Conservation (phyloP, 1,140 invertebrate genomes). For the Drosophila persimilis region DNA sequence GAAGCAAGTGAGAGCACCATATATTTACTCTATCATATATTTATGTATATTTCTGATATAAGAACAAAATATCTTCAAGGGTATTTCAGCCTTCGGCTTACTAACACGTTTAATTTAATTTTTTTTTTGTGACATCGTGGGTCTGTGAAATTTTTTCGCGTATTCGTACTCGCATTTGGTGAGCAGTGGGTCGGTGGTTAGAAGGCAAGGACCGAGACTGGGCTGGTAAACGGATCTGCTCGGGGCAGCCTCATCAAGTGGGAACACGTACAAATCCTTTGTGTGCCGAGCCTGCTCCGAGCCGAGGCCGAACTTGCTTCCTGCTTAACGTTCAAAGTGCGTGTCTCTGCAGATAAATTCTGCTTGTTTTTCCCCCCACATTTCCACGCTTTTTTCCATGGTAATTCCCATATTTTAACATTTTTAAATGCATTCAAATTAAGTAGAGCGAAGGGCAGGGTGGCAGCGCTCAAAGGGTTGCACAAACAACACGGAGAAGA, state of each 20-base stretch:
- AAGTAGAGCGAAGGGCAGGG: constrained; percentile 40
- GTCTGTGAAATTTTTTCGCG: constrained; percentile 43
- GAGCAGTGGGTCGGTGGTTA: constrained; percentile 1
- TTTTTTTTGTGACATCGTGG: constrained; percentile 19
- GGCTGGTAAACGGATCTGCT: constrained; percentile 9
- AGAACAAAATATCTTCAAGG: too few species aligned
- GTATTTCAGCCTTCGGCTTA: background rate
- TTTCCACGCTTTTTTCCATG: constrained; percentile 17
- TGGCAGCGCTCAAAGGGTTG: constrained; percentile 54
- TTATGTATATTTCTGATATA: too few species aligned
- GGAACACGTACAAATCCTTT: constrained; percentile 80
- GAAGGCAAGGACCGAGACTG: background rate
- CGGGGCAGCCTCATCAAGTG: constrained; percentile 61
- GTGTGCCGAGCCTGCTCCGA: constrained; percentile 38
- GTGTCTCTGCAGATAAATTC: constrained; percentile 63
- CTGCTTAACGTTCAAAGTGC: constrained; percentile 52
- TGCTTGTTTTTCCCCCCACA: constrained; percentile 6
- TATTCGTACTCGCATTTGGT: constrained; percentile 17
- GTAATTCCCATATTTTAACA: constrained; percentile 76
- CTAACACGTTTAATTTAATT: background rate
- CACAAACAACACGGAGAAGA: constrained; percentile 44
- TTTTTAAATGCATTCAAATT: constrained; percentile 81
- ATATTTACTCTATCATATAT: too few species aligned
- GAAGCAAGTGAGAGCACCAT: too few species aligned
- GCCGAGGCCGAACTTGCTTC: constrained; percentile 19